Conservation (phyloP, 2,113 vertebrate species). For the Zosterops borbonicus region DNA sequence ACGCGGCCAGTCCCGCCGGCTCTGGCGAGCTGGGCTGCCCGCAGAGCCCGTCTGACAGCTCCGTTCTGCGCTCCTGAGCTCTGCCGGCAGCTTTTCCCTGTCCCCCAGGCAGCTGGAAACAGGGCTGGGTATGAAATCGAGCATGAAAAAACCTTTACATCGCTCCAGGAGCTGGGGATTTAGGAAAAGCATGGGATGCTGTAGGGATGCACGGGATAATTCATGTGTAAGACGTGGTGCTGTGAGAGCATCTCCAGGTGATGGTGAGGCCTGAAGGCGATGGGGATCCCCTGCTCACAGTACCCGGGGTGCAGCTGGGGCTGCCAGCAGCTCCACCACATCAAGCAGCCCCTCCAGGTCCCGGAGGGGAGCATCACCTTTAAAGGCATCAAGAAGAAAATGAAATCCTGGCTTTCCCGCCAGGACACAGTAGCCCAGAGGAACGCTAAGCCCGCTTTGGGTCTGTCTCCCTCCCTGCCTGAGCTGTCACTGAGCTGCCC, state of each 20-base stretch:
- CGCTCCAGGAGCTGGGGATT: not conserved
- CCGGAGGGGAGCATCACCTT: not conserved
- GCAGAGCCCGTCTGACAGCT: not conserved
- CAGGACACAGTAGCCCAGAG: rapidly evolving
- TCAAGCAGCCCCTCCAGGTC: not conserved
- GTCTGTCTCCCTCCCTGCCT: not conserved
- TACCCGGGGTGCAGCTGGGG: not conserved
- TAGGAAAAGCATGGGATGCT: not conserved
- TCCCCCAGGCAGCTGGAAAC: not conserved
- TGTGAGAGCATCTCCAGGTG: rapidly evolving
- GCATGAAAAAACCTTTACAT: not conserved
- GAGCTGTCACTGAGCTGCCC: not conserved
- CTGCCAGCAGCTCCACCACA: not conserved
- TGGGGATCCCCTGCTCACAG: rapidly evolving
- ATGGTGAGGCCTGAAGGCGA: rapidly evolving
- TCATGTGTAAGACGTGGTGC: rapidly evolving
- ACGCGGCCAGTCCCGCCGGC: rapidly evolving
- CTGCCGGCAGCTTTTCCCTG: rapidly evolving
- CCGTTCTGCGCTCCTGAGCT: not conserved
- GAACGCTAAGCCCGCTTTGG: rapidly evolving
- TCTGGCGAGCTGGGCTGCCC: not conserved
- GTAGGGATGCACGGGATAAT: not conserved
- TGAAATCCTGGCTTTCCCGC: not conserved
- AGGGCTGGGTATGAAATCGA: not conserved
- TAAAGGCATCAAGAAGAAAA: not conserved